Base-by-base conservation (phyloP, 2,797 vertebrate genomes). In the Capromys pilorides region DNA sequence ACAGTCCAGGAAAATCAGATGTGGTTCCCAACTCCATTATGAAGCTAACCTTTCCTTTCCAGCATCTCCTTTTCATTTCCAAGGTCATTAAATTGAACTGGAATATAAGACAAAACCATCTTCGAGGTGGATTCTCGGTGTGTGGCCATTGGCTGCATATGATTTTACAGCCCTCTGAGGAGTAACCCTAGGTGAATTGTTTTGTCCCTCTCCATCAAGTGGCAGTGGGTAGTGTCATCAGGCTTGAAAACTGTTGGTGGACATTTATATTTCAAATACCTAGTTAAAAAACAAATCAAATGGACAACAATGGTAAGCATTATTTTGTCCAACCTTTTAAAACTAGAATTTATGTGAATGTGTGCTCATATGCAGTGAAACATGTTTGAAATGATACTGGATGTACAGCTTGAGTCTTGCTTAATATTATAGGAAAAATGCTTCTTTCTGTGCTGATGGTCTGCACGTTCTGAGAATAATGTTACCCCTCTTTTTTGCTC, bases 1-100 rank as follows among this genome's bases (percentile, higher is more conserved):
- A 45, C 28, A n/a, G 67, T 79, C 87, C 36, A 86, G 84, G 87
- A 93, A 97, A 86, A 93, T 89, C 69, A 90, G 94, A 95, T 41
- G 66, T 69, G 66, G 80, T 96, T 92, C 93, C 89, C 66, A 81
- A 71, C 66, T 96, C 80, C 49, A 90, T 91, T 89, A 36, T 79
- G 64, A 92, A 83, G 31, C 28, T 39, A 62, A 14, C 14, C 82
- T 54, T 95, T 95, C 64, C 61, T 22, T 94, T 91, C 81, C 21
- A 33, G 8, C 33, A 71, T 39, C 73, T 90, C 26, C 21, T 82
- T 66, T 94, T 90, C 62, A 92, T 36, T 73, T 67, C 57, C 86
- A 88, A 93, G 67, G n/a, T 90, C 88, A 79, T 67, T 81, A 66
- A 71, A 82, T 96, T 82, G 61, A 79, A 54, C 18, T 71, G 67